Conservation (phyloP, 1,140 invertebrate genomes). For the Drosophila athabasca region DNA sequence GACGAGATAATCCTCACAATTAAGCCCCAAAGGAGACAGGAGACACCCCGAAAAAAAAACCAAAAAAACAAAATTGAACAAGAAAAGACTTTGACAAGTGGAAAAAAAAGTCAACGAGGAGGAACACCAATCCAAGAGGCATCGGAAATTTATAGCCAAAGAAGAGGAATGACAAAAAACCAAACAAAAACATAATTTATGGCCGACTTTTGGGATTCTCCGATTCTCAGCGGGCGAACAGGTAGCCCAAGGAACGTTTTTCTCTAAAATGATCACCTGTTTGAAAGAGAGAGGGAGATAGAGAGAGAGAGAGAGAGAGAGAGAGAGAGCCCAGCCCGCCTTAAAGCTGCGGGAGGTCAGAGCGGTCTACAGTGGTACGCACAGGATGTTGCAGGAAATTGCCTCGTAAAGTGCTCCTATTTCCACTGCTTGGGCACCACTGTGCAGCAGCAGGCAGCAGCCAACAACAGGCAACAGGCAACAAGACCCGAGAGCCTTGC, state of each 20-base stretch:
- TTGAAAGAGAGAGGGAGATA: slow-evolving; percentile 29
- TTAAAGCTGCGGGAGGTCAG: slow-evolving; percentile 52
- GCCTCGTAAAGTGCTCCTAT: not conserved
- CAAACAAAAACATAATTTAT: slow-evolving; percentile 78
- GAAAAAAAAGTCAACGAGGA: slow-evolving; percentile 51
- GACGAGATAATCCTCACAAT: slow-evolving; percentile 74
- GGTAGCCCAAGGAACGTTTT: slow-evolving; percentile 68
- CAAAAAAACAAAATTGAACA: slow-evolving; percentile 17
- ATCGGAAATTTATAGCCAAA: slow-evolving; percentile 59
- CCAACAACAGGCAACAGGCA: slow-evolving; percentile 23
- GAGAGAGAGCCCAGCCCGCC: slow-evolving; percentile 20
- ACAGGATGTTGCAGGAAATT: not conserved
- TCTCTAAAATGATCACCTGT: slow-evolving; percentile 76
- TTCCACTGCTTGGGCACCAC: not conserved
- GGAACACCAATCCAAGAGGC: slow-evolving; percentile 3
- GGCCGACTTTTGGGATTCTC: slow-evolving; percentile 51
- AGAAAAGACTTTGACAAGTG: slow-evolving; percentile 52
- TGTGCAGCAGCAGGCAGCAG: slow-evolving; percentile 8
- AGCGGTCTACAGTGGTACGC: slow-evolving; percentile 34
- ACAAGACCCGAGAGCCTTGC: slow-evolving; percentile 39
- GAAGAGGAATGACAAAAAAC: slow-evolving; percentile 27
- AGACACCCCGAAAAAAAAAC: slow-evolving; percentile 42
- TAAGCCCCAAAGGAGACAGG: slow-evolving; percentile 48
- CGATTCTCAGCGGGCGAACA: slow-evolving; percentile 35
- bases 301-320: slow-evolving; percentile 10